phyloP scores from a whole-genome alignment of 2,113 vertebrate genomes.

The Hydrochoerus hydrochaeris region DNA sequence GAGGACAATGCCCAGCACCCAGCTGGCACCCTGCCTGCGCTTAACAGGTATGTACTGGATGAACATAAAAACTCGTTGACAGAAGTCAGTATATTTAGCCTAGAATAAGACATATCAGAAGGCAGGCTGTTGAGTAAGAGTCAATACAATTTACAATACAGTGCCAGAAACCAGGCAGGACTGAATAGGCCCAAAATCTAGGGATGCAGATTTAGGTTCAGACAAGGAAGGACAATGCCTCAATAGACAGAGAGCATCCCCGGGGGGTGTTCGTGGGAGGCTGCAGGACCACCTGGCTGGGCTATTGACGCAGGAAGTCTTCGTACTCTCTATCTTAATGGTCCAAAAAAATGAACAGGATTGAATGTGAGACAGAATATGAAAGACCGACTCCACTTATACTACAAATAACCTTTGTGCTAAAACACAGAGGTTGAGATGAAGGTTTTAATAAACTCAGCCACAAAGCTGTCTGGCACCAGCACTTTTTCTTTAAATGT shows the following conservation, averaged over 20 bases:
- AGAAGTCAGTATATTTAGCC: not conserved
- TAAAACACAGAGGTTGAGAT: not conserved
- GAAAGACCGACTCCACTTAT: not conserved
- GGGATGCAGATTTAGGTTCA: not conserved
- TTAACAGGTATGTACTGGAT: not conserved
- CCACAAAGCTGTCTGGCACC: not conserved
- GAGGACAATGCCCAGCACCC: not conserved
- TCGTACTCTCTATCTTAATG: not conserved
- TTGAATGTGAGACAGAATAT: not conserved
- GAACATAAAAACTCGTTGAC: not conserved
- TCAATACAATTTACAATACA: not conserved
- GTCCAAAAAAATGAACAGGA: conserved; percentile 36
- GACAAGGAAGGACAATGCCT: not conserved
- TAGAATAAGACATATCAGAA: conserved; percentile 6
- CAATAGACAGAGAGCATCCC: not conserved
- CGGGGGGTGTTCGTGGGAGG: not conserved
- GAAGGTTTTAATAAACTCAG: not conserved
- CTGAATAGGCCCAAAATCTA: not conserved
- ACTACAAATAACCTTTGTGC: not conserved
- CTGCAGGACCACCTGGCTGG: not conserved
- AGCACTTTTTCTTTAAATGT: not conserved
- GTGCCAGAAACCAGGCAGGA: not conserved
- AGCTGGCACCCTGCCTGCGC: not conserved
- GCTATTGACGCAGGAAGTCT: not conserved
- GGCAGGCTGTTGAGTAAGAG: not conserved